Evolutionary conservation across 2,797 vertebrate genomes (phyloP).

Genomic region (Sphenopsis melanotis): DNA sequence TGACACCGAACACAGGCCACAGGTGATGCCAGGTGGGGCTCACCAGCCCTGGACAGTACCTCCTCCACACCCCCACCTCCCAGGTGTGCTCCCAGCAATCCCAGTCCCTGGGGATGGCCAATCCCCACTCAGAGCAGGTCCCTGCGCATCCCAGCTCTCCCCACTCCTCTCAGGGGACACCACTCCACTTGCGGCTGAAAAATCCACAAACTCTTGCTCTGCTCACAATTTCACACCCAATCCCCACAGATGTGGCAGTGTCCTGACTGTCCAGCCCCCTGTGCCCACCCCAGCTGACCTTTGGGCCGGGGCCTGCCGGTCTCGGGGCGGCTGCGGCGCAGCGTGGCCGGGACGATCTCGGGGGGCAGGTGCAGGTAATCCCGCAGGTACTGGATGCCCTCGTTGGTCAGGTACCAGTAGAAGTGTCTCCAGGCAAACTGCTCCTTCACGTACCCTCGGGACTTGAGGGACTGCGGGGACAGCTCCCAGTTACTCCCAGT

Average conservation of each 20-base stretch:
- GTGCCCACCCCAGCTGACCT: conserved; percentile 73
- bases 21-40: not conserved
- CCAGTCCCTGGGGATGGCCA: not conserved
- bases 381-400: conserved; percentile 97
- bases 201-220: not conserved
- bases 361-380: conserved; percentile 97
- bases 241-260: not conserved
- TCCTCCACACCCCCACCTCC: not conserved
- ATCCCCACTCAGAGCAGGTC: accelerated
- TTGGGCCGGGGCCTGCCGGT: conserved; percentile 95
- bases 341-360: conserved; percentile 95
- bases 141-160: accelerated
- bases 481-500: not conserved
- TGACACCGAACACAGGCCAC: not conserved
- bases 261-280: not conserved
- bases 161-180: not conserved
- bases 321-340: conserved; percentile 94
- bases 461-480: conserved; percentile 88
- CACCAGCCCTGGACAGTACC: not conserved
- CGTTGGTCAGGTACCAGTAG: conserved; percentile 99
- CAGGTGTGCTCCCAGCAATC: not conserved
- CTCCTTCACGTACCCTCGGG: conserved; percentile 97
- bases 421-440: conserved; percentile 99
- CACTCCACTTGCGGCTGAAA: not conserved
- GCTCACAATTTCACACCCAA: not conserved